Evolutionary conservation across 2,888 invertebrate species (phyloP), one percentile per base, ranked within the genome.

Genomic region (Athrips mouffetella): DNA sequence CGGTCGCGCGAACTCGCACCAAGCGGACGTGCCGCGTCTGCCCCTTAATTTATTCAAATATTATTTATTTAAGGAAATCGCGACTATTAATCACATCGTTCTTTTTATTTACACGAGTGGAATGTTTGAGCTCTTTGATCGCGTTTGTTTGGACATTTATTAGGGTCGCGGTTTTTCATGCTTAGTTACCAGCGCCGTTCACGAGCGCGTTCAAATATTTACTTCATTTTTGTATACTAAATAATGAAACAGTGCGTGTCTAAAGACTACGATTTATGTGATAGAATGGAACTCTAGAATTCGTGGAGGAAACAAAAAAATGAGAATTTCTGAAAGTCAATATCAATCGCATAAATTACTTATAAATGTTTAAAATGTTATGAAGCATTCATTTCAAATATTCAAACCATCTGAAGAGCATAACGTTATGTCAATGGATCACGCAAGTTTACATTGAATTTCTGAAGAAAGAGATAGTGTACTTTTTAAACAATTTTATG

Each of bases 41-140:
- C 75, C 79, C 76, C 76, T 79, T 85, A 87, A 87, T 87, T 86
- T 88, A 87, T 88, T 84, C 75, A 77, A 80, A 83, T 85, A 86
- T 84, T 88, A 87, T 88, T 88, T 88, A 87, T 88, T 83, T 86
- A 86, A 80, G 83, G 88, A 85, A 84, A 83, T 83, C 83, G 76
- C 67, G 80, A 74, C 81, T 76, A 85, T 88, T 87, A 87, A 88
- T 88, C 87, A 88, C 84, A 79, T 78, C 76, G 81, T 78, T 76
- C 76, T 80, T 86, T 85, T 87, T 86, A 86, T 87, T 88, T 85
- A 87, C 79, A 75, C 74, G 63, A 63, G 73, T 67, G 71, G 77
- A 75, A 76, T 76, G 73, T 68, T 71, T 70, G 72, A 65, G 62
- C 59, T 59, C 83, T 86, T 86, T 83, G 85, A 83, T 85, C 79